Evolutionary conservation across 2,113 vertebrate species (phyloP).

Genomic region (Megalops atlanticus): DNA sequence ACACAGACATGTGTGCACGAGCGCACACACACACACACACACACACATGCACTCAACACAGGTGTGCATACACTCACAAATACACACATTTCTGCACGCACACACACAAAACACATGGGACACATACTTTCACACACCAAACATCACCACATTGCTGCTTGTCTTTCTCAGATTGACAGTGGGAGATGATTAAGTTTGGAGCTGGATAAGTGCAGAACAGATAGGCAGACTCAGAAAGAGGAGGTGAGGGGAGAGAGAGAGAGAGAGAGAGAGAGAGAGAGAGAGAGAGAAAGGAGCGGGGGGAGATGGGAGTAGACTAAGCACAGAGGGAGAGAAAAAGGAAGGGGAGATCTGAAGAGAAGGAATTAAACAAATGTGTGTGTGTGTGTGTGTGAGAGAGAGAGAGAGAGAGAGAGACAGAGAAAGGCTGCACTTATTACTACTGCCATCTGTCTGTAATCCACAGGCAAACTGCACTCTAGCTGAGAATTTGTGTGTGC

Average conservation of each 20-base stretch:
- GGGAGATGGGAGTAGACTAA: not conserved
- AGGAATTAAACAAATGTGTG: too few relatives aligned
- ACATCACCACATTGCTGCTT: too few relatives aligned
- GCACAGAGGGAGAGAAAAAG: not conserved
- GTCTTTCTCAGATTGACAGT: too few relatives aligned
- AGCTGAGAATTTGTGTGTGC: not conserved
- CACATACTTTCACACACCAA: too few relatives aligned
- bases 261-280: not conserved
- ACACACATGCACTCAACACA: too few relatives aligned
- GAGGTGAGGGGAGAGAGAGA: not conserved
- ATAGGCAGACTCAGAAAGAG: not conserved
- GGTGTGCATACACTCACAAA: too few relatives aligned
- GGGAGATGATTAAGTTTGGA: not conserved
- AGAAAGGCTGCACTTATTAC: constrained; percentile 31
- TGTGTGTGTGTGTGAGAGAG: too few relatives aligned
- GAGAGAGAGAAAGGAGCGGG: not conserved
- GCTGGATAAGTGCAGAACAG: not conserved
- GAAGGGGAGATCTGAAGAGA: too few relatives aligned
- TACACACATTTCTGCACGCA: too few relatives aligned
- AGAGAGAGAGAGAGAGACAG: constrained; percentile 22
- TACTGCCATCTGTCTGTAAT: constrained; percentile 36
- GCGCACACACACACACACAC: too few relatives aligned
- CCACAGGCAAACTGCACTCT: constrained; percentile 18
- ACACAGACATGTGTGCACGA: too few relatives aligned
- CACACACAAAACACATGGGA: too few relatives aligned